Base-by-base conservation (phyloP, 1,140 invertebrate genomes). In the Pseudomyrmex sp. region DNA sequence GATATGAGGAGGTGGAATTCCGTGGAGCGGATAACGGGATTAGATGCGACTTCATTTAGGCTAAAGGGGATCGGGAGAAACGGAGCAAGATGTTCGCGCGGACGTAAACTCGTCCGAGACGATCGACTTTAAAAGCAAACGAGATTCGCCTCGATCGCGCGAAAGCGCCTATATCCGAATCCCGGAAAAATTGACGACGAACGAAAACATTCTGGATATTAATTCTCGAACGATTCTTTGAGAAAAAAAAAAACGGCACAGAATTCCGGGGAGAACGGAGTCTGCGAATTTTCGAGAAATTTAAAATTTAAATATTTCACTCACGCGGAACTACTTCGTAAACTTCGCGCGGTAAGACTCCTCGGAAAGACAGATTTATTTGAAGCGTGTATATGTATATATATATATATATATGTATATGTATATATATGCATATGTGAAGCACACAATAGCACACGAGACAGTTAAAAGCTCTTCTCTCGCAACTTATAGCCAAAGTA, bases 21-120 rank as follows among this genome's bases (percentile, higher is more conserved):
- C 18, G 63, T 66, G 65, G 5, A 58, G 13, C 54, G 65, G 66
- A 76, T 76, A 76, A 76, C 74, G 7, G 61, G 74, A 80, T 80
- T 80, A 80, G 76, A 23, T 80, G 50, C 65, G 56, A 66, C 59
- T 80, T 80, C 76, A 80, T 80, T 80, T 72, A 80, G 76, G 46
- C 54, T 70, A 72, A 72, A 23, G 76, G 35, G 76, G 66, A 80
- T 80, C 54, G 76, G 58, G 54, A 20, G 26, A 72, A 80, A 66
- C 35, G 46, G 65, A 56, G 75, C 9, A 56, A 77, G 74, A 48
- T 77, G 74, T 77, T 77, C 65, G 65, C 54, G 52, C 52, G 18
- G 18, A 52, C 65, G 52, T 69, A 69, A 79, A 79, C 68, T 65
- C 65, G 20, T 35, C 65, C 48, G 58, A 79, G 76, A 70, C 76